Conservation (phyloP, 2,113 vertebrate genomes). For the Ceratotherium simum region DNA sequence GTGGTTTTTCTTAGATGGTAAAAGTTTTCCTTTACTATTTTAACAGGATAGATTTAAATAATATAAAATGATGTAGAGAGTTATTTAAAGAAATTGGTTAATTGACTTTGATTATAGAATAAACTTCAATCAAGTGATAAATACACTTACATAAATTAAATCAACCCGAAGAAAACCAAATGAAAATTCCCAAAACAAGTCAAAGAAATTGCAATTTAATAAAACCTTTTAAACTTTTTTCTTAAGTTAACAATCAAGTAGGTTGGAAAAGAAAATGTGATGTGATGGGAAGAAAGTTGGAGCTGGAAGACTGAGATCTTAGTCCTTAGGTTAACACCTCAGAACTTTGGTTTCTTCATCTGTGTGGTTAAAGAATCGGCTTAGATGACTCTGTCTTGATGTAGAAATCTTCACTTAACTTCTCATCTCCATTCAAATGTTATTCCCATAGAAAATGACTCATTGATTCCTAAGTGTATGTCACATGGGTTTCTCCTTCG, state of each 20-base stretch:
- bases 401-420: background rate
- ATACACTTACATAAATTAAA: background rate
- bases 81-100: background rate
- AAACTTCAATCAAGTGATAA: background rate
- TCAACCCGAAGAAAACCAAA: background rate
- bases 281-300: background rate
- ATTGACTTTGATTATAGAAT: background rate
- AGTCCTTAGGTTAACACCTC: background rate
- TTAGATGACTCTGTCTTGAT: background rate
- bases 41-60: background rate
- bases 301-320: background rate
- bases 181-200: background rate
- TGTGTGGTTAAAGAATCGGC: no score
- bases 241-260: background rate
- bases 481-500: background rate
- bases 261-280: background rate
- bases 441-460: accelerated
- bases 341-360: accelerated
- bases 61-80: background rate
- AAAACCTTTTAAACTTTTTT: background rate
- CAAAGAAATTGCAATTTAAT: background rate
- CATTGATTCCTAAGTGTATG: accelerated
- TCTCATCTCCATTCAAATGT: background rate
- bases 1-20: background rate
- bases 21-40: background rate